A percentile compares a stretch with the other conserved stretches of the same genome.
Conservation (phyloP, 2,888 invertebrate genomes). For the Xanthorhoe designata region DNA sequence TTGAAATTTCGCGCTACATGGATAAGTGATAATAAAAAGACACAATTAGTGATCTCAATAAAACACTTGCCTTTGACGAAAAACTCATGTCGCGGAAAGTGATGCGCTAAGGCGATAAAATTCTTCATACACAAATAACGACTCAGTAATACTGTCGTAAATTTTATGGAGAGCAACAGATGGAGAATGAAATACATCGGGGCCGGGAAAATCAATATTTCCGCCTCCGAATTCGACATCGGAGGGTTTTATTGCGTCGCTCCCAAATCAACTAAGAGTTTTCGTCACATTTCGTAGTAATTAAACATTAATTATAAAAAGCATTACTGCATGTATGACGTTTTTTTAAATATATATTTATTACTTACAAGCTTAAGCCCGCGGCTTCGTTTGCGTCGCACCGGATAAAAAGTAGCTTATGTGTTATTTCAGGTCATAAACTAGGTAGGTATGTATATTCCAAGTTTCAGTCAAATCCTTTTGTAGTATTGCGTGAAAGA, state of each 20-base stretch:
- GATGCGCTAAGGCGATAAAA: conserved; percentile 70
- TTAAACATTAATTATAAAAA: conserved; percentile 20
- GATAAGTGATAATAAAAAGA: conserved; percentile 46
- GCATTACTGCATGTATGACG: not conserved
- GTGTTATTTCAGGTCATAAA: not conserved
- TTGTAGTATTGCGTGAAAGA: no score
- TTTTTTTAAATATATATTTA: no score
- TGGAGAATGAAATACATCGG: conserved; percentile 81
- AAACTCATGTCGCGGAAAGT: conserved; percentile 67
- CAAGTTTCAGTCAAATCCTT: no score
- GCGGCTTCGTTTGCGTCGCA: no score
- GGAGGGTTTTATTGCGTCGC: conserved; percentile 68
- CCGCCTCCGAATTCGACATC: conserved; percentile 69
- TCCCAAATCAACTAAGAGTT: conserved; percentile 57
- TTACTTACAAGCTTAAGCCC: no score
- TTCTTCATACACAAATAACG: conserved; percentile 82
- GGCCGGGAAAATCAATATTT: conserved; percentile 78
- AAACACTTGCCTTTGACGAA: conserved; percentile 59
- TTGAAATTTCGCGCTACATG: conserved; percentile 29
- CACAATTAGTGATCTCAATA: conserved; percentile 60
- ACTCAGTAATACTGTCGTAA: conserved; percentile 81
- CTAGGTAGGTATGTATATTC: no score
- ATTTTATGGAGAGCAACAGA: conserved; percentile 84
- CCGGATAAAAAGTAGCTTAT: not conserved
- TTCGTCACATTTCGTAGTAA: conserved; percentile 38